Evolutionary conservation across 2,888 invertebrate genomes (phyloP), one percentile per base, ranked within the genome.

Genomic region (Danaus chrysippus): DNA sequence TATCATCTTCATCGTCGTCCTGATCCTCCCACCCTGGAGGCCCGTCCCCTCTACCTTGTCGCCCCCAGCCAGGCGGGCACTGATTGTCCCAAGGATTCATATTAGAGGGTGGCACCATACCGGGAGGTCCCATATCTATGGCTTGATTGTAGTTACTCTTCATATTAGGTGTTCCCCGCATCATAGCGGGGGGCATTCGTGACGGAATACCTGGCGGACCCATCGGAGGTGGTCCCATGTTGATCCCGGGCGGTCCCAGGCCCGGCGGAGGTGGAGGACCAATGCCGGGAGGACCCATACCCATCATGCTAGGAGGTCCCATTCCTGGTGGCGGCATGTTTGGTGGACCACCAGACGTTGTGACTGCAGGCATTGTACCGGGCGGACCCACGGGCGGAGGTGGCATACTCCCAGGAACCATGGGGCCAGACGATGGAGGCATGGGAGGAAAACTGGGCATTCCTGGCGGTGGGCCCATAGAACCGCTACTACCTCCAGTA

Each of bases 11-110:
- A 8, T 87, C 84, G 46, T 84, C 84, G n/a, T 76, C 83, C 23
- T 80, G 82, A n/a, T 90, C 89, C 64, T 90, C 89, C 90, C 90
- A 90, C 0, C 88, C 87, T 1, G 87, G 84, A 10, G 77, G 75
- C 0, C 78, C 79, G 66, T 76, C 77, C 54, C 67, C 63, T 42
- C 73, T 73, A 0, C 74, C 73, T 61, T 77, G 81, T 23, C 74
- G 71, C 0, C 72, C 75, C 78, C 80, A 79, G 0, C 79, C 77
- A 12, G 83, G 83, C 1, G 87, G 84, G 0, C 83, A 85, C 60
- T 83, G 85, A 0, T 76, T 75, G 15, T 88, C 87, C 84, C 88
- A 89, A 42, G 80, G 76, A 5, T 71, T 71, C 67, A 70, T 58
- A 34, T 55, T 59, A n/a, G 63, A 49, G 3, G 49, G 49, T 17